These are phyloP conservation scores for Drosophila nigrodunni DNA, from an alignment of 1,140 invertebrate species.

Conservation along the genomic window DNA sequence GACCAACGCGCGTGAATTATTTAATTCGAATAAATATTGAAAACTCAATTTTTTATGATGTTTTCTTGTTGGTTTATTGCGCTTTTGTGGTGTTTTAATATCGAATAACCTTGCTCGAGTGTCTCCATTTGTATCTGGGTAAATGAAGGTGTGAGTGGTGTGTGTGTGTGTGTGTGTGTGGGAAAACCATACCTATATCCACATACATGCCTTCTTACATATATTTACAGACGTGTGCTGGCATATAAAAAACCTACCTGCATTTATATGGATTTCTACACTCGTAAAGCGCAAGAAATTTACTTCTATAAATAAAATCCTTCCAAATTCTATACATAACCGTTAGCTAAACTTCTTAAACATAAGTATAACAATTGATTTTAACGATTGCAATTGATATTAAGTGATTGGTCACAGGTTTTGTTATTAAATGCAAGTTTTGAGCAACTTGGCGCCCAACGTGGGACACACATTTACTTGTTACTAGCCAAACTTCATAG, in stretches of 20 bases:
- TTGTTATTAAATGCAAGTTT: too few relatives aligned
- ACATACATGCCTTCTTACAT: constrained; percentile 1
- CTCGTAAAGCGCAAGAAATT: not conserved
- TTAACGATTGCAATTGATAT: too few relatives aligned
- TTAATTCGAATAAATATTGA: constrained; percentile 82
- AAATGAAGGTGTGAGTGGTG: constrained; percentile 1
- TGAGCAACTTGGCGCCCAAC: too few relatives aligned
- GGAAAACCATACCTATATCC: constrained; percentile 1
- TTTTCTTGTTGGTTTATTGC: constrained; percentile 79
- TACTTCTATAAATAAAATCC: not conserved
- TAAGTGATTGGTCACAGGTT: too few relatives aligned
- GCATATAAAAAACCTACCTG: not conserved
- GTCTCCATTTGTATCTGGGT: constrained; percentile 13
- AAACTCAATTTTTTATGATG: constrained; percentile 80
- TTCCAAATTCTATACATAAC: not conserved
- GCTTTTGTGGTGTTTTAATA: constrained; percentile 72
- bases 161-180: constrained; percentile 18
- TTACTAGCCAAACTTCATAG: too few relatives aligned
- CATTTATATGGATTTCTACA: constrained; percentile 1
- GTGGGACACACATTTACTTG: too few relatives aligned
- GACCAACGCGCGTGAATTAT: constrained; percentile 70
- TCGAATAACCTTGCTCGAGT: constrained; percentile 53
- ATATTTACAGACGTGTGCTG: not conserved
- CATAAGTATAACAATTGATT: too few relatives aligned
- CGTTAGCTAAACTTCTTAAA: too few relatives aligned